Conservation (phyloP, 2,113 vertebrate genomes). For the Poicephalus gulielmi region DNA sequence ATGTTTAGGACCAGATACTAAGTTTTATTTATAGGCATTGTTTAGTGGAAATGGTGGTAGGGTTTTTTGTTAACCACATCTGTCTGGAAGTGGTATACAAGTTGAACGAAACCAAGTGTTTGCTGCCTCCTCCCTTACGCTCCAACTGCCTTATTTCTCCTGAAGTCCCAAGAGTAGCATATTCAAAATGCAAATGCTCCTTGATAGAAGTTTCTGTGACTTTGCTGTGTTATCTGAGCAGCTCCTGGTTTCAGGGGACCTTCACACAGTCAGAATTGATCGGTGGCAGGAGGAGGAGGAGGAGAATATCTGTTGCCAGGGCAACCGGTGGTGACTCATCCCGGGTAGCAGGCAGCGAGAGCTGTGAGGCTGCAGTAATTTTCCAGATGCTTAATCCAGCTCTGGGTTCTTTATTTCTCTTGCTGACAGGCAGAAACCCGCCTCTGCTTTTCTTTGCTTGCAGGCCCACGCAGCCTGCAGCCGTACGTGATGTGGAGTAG, state of each 20-base stretch:
- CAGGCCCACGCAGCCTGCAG: slow-evolving; percentile 8
- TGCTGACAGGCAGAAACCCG: slow-evolving; percentile 36
- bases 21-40: slow-evolving; percentile 17
- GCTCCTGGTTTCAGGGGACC: slow-evolving; percentile 60
- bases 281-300: slow-evolving; percentile 50
- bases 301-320: slow-evolving; percentile 59
- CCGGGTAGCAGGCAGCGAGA: slow-evolving; percentile 20
- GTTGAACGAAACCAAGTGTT: neutral
- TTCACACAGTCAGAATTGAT: slow-evolving; percentile 62
- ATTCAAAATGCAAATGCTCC: neutral
- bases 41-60: neutral
- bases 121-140: neutral
- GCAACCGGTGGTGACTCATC: slow-evolving; percentile 75
- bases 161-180: neutral
- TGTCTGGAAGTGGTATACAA: neutral
- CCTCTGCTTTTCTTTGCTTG: neutral
- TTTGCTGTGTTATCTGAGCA: slow-evolving; percentile 13
- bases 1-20: neutral
- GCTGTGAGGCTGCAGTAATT: slow-evolving; percentile 77
- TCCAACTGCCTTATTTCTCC: neutral
- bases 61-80: neutral
- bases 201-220: slow-evolving; percentile 8
- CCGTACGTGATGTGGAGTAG: neutral
- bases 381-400: slow-evolving; percentile 75
- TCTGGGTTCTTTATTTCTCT: neutral